Percentiles rank a stretch among this genome's conserved stretches.
phyloP scores from a whole-genome alignment of 2,797 vertebrate genomes.

The Hippopotamyrus pictus region DNA sequence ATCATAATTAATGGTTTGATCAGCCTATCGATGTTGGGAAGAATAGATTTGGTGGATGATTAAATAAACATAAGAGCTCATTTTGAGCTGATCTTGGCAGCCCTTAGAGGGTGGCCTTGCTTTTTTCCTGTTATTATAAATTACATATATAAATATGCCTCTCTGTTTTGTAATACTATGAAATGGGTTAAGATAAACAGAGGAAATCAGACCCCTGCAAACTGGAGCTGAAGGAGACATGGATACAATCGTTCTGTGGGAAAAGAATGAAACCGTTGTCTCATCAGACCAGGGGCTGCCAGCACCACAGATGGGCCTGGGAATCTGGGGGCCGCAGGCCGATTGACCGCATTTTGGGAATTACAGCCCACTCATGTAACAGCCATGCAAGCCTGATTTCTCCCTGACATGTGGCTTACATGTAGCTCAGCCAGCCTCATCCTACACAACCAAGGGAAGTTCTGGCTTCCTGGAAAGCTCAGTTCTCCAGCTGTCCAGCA shows the following conservation, averaged over 20 bases:
- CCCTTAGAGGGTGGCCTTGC: constrained; percentile 16
- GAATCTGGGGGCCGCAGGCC: constrained; percentile 22
- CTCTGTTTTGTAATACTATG: constrained; percentile 16
- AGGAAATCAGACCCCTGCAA: not conserved
- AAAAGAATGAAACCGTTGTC: constrained; percentile 24
- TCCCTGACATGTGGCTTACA: not conserved
- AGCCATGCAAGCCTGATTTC: not conserved
- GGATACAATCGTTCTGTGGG: constrained; percentile 26
- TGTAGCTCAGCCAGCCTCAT: not conserved
- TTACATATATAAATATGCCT: not conserved
- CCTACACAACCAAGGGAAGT: not conserved
- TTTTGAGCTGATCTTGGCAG: constrained; percentile 26
- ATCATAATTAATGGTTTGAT: constrained; percentile 35
- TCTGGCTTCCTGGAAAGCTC: not conserved
- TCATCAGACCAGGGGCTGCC: constrained; percentile 28
- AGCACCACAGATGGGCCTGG: constrained; percentile 33
- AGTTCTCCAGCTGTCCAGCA: not conserved
- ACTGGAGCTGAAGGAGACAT: constrained; percentile 17
- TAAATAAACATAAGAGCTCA: not conserved
- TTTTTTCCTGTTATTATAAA: not conserved
- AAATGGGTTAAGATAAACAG: constrained; percentile 3
- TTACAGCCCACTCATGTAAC: not conserved
- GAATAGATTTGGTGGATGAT: not conserved
- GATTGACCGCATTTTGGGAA: not conserved
- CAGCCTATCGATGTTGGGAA: constrained; percentile 41